These are phyloP conservation scores for Pedionomus torquatus DNA, from an alignment of 2,113 vertebrate genomes.

Conservation along the genomic window DNA sequence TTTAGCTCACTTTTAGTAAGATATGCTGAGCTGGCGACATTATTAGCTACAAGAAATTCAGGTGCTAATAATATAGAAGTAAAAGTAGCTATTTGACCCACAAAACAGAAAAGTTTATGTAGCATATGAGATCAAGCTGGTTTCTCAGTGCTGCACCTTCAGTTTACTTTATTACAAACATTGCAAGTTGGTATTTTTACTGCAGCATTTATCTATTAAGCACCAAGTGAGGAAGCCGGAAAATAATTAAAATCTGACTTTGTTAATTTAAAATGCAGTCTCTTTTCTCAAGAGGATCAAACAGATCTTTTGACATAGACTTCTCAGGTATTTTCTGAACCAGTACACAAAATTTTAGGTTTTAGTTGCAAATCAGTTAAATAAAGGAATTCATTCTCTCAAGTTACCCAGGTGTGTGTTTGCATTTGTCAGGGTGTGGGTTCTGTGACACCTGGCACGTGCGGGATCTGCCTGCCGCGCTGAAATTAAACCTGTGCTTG, in stretches of 20 bases:
- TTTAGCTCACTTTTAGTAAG: neutral
- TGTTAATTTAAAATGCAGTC: neutral
- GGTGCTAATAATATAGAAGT: neutral
- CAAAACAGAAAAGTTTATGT: neutral
- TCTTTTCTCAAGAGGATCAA: neutral
- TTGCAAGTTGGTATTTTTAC: neutral
- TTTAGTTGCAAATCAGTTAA: neutral
- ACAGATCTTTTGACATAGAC: neutral
- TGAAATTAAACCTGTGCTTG: neutral
- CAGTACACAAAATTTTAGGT: neutral
- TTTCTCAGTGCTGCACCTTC: neutral
- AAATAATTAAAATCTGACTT: neutral
- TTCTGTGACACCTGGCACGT: neutral
- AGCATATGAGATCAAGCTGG: neutral
- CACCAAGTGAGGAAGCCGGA: neutral
- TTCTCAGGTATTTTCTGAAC: neutral
- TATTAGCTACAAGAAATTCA: neutral
- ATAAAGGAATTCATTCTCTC: neutral
- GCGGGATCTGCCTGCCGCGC: neutral
- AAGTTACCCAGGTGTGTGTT: accelerated
- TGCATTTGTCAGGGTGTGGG: neutral
- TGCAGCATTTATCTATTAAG: neutral
- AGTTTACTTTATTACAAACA: neutral
- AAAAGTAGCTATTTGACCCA: neutral
- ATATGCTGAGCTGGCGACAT: neutral